Base-by-base conservation (phyloP, 2,113 vertebrate species). In the Trochalopteron elliotii region DNA sequence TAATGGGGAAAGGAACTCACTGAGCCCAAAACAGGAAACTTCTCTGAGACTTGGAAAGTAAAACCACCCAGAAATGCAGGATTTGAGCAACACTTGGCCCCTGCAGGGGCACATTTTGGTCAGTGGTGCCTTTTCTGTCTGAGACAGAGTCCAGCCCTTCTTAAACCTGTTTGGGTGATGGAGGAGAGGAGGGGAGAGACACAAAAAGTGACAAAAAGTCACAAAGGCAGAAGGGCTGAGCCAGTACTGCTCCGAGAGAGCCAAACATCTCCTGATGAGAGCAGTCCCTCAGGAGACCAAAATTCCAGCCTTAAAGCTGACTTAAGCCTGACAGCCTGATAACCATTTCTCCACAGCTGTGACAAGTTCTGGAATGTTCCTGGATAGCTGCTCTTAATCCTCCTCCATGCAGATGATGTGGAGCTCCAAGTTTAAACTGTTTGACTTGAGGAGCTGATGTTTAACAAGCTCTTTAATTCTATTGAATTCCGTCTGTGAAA, bases 391-490 rank as follows among this genome's bases (percentile, higher is more conserved):
- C 28, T 82, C 61, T 39, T 72, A 72, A 71, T 80, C 22, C 4
- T 76, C 24, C 24, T 70, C 8, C 42, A 39, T 35, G 42, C 59
- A 86, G 75, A 63, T 67, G 76, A 70, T 69, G n/a, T 31, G 61
- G 39, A 82, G 65, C 81, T 92, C 53, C 37, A 37, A 59, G 71
- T 76, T 92, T 61, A 45, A 88, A 93, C 33, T 63, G 76, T 95
- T 97, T 83, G 63, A 93, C 71, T 93, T 55, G 68, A 94, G 44
- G 81, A 69, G 71, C 68, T 90, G 83, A 88, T 95, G 94, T 97
- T 96, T 94, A 97, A 94, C 95, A 94, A 88, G 71, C 88, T 86
- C 76, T 90, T 97, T 93, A 94, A 96, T 97, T 85, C 87, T 72
- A 81, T 70, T 83, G 90, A 90, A 86, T 86, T 80, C 79, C 6